Base-by-base conservation (phyloP, 2,888 invertebrate genomes). In the Criorhina ranunculi region DNA sequence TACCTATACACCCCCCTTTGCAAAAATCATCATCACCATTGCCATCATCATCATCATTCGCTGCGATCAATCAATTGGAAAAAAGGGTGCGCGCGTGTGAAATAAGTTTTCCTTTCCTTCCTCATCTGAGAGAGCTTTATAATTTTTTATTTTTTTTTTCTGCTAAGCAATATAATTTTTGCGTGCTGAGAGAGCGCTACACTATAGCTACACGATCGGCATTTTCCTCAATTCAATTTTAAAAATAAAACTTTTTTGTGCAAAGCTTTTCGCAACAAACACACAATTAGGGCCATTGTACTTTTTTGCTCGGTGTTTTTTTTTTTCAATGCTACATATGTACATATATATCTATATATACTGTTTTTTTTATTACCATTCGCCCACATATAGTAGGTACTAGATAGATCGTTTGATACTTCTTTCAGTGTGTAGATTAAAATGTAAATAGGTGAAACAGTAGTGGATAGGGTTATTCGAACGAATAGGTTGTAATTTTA, bases 271-370 rank as follows among this genome's bases (percentile, higher is more conserved):
- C 75, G 80, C 85, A 85, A 85, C 85, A 70, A 85, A 80, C 85
- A 82, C 82, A 80, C 85, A 85, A 85, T 85, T 85, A 85, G 85
- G 85, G 85, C 85, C 85, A 85, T 85, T 85, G 85, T 85, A 85
- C 85, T 85, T 85, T 85, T 85, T 85, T 70, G 82, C 76, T 72
- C 51, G 46, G 9, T 15, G 59, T 55, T 19, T 46, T 37, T 35
- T 49, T 66, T 62, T 37, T 60, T 44, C 24, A 76, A 60, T 85
- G 57, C 40, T 85, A 76, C 75, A 59, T 85, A 64, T 66, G 24
- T 24, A 24, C 4, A 24, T 24, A 3, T 70, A 17, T 44, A 51
- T 77, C 59, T 9, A 11, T 73, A n/a, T n/a, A n/a, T n/a, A n/a
- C n/a, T n/a, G n/a, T 85, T 69, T 42, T 85, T 73, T 60, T 59